Percentiles rank a stretch among this genome's conserved stretches.
These are phyloP conservation scores for Brachyptera putata DNA, from an alignment of 2,888 invertebrate genomes.

Conservation along the genomic window DNA sequence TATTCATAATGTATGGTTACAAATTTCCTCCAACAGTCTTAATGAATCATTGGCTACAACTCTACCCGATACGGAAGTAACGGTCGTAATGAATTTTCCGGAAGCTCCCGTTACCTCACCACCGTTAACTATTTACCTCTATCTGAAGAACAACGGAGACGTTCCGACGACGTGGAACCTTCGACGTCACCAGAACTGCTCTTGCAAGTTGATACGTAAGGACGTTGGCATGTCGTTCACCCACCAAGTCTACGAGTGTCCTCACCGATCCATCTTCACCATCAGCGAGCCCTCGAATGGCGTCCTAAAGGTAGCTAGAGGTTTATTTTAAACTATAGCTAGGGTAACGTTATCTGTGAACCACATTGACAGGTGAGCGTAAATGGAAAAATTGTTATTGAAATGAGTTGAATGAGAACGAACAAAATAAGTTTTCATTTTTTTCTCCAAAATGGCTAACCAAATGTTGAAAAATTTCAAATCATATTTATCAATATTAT, in stretches of 20 bases:
- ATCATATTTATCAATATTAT: neutral
- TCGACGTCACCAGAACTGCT: constrained; percentile 42
- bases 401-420: no score
- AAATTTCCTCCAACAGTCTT: no score
- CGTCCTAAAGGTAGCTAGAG: constrained; percentile 40
- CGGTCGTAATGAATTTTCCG: constrained; percentile 39
- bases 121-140: constrained; percentile 38
- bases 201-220: constrained; percentile 39
- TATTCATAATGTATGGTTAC: no score
- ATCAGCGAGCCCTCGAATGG: constrained; percentile 39
- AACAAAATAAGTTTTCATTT: no score
- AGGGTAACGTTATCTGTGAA: no score
- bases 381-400: no score
- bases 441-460: no score
- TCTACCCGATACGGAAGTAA: constrained; percentile 36
- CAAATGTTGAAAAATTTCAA: neutral
- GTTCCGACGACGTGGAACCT: constrained; percentile 38
- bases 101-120: constrained; percentile 39
- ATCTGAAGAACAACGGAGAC: constrained; percentile 40
- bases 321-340: no score
- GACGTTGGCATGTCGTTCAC: constrained; percentile 38
- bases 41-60: constrained; percentile 28
- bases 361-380: no score
- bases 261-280: constrained; percentile 41
- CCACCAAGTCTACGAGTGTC: constrained; percentile 41